Conservation (phyloP, 2,797 vertebrate genomes). For the Melanogrammus aeglefinus region DNA sequence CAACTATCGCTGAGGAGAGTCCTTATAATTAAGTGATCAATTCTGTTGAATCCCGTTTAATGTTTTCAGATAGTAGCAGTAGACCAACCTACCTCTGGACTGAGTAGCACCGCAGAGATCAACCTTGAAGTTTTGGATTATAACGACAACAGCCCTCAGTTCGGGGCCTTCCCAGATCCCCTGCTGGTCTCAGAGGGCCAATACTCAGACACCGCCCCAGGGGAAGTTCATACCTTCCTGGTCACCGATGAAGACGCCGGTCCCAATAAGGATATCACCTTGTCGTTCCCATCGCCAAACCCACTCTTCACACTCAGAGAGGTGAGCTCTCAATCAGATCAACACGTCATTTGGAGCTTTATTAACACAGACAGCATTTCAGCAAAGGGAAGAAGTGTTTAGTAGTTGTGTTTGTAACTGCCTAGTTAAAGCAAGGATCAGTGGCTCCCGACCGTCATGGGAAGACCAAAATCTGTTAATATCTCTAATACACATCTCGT, state of each 20-base stretch:
- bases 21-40: not conserved
- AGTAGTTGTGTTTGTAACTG: not conserved
- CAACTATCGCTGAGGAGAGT: not conserved
- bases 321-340: conserved; percentile 50
- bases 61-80: conserved; percentile 71
- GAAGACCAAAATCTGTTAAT: not conserved
- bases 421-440: not conserved
- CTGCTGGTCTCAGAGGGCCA: conserved; percentile 60
- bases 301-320: conserved; percentile 63
- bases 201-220: conserved; percentile 40
- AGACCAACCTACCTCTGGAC: conserved; percentile 59
- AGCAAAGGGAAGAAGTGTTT: not conserved
- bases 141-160: conserved; percentile 81
- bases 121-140: conserved; percentile 74
- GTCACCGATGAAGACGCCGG: conserved; percentile 70
- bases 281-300: conserved; percentile 51
- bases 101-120: conserved; percentile 70
- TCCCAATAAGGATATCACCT: conserved; percentile 62
- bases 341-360: not conserved
- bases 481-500: not conserved
- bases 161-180: conserved; percentile 59
- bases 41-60: not conserved
- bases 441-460: not conserved
- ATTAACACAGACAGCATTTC: not conserved
- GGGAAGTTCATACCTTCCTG: conserved; percentile 45